Evolutionary conservation across 2,797 vertebrate species (phyloP).

Genomic region (Diplodus sargus): DNA sequence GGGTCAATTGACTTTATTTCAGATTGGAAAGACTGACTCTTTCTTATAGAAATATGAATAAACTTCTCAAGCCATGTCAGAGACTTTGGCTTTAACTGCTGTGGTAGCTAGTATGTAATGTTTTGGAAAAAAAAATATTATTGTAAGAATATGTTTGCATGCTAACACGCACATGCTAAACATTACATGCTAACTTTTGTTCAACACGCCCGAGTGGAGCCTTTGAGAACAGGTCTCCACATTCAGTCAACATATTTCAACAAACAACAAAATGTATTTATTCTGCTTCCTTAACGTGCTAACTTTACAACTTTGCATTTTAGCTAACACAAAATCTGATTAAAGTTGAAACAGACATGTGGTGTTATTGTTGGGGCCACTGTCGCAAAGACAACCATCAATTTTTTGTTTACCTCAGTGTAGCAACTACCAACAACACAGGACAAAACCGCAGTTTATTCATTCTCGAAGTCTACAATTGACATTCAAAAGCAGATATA

Average conservation of each 20-base stretch:
- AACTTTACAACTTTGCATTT: background rate
- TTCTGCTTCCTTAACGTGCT: background rate
- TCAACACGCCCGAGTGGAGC: background rate
- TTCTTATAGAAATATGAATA: background rate
- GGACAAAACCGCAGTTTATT: no score
- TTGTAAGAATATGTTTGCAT: background rate
- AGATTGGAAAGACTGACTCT: conserved; percentile 16
- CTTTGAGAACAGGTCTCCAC: background rate
- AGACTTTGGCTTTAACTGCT: background rate
- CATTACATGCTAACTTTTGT: background rate
- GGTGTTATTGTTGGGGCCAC: no score
- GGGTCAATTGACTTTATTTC: conserved; percentile 37
- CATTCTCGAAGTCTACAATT: no score
- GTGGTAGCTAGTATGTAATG: background rate
- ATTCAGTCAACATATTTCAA: background rate
- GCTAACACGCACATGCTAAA: background rate
- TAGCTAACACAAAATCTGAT: background rate
- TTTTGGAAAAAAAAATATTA: background rate
- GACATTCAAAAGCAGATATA: no score
- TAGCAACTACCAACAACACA: no score
- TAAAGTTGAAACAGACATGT: no score
- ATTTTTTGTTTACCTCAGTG: no score
- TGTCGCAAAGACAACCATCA: no score
- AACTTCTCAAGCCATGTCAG: background rate
- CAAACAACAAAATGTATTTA: background rate